A percentile compares a stretch with the other conserved stretches of the same genome.
phyloP scores from a whole-genome alignment of 2,888 invertebrate genomes.

The Dione vanillae region DNA sequence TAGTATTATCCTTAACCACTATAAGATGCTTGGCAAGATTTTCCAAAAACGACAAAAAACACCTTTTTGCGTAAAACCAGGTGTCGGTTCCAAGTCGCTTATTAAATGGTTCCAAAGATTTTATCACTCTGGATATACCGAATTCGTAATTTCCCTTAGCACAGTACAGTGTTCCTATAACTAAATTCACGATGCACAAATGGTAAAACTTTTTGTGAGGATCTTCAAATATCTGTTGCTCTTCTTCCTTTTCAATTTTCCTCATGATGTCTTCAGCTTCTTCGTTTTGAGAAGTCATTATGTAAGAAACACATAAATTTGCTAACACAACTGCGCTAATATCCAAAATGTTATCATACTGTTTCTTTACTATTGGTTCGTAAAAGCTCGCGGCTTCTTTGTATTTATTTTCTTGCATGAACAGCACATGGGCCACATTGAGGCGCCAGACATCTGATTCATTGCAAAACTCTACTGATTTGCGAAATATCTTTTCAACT shows the following conservation, averaged over 20 bases:
- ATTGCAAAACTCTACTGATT: constrained; percentile 98
- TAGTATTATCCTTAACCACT: constrained; percentile 92
- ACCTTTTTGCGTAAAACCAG: constrained; percentile 98
- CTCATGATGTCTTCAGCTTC: constrained; percentile 99
- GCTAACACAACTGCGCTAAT: constrained; percentile 99
- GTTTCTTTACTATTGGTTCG: constrained; percentile 98
- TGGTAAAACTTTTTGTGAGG: constrained; percentile 97
- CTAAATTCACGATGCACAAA: constrained; percentile 98
- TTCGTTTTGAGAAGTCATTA: constrained; percentile 99
- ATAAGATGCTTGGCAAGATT: constrained; percentile 96
- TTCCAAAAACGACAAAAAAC: constrained; percentile 96
- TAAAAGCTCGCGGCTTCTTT: constrained; percentile 99
- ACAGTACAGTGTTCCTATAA: constrained; percentile 99
- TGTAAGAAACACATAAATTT: constrained; percentile 99
- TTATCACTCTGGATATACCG: constrained; percentile 98
- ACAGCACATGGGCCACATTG: constrained; percentile 99
- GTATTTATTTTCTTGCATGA: constrained; percentile 99
- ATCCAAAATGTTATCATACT: constrained; percentile 96
- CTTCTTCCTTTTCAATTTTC: constrained; percentile 99
- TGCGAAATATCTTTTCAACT: constrained; percentile 98
- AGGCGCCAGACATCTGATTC: constrained; percentile 98
- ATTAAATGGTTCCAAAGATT: constrained; percentile 96
- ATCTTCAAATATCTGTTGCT: constrained; percentile 94
- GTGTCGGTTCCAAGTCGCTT: constrained; percentile 98
- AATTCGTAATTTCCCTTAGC: constrained; percentile 99